Conservation (phyloP, 2,888 invertebrate species). For the Agonopterix alstromeriana region DNA sequence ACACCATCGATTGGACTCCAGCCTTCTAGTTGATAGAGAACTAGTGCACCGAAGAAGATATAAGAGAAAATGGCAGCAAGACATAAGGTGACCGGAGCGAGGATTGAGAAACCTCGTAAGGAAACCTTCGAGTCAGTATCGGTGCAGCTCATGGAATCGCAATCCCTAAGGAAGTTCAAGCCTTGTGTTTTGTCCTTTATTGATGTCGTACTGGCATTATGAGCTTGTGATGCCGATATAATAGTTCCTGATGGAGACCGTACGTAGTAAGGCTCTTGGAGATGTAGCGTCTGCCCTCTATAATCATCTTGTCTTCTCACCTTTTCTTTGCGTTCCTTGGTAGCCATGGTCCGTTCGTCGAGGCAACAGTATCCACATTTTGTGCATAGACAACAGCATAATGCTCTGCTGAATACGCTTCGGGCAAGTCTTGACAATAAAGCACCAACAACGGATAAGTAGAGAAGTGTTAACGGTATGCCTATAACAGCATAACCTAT, state of each 20-base stretch:
- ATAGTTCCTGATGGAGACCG: conserved; percentile 72
- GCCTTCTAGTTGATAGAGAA: conserved; percentile 92
- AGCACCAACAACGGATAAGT: conserved; percentile 91
- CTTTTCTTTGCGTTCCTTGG: conserved; percentile 87
- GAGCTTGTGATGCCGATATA: conserved; percentile 71
- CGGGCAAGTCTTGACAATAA: conserved; percentile 89
- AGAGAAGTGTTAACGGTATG: conserved; percentile 91
- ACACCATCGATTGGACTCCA: conserved; percentile 95
- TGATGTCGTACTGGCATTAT: conserved; percentile 56
- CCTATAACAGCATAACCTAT: conserved; percentile 91
- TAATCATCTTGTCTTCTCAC: conserved; percentile 83
- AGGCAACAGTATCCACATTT: conserved; percentile 92
- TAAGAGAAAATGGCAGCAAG: conserved; percentile 93
- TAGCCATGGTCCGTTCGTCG: conserved; percentile 88
- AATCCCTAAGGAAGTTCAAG: conserved; percentile 63
- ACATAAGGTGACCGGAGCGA: conserved; percentile 93
- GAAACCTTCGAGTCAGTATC: conserved; percentile 83
- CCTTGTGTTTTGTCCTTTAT: conserved; percentile 64
- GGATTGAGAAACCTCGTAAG: conserved; percentile 84
- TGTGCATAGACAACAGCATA: conserved; percentile 92
- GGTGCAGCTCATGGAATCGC: conserved; percentile 77
- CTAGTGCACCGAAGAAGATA: conserved; percentile 92
- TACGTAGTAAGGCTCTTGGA: conserved; percentile 85
- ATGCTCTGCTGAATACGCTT: conserved; percentile 87
- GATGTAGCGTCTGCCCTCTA: conserved; percentile 75